These are phyloP conservation scores for Aphis gossypii DNA, from an alignment of 1,140 invertebrate genomes.

Conservation along the genomic window DNA sequence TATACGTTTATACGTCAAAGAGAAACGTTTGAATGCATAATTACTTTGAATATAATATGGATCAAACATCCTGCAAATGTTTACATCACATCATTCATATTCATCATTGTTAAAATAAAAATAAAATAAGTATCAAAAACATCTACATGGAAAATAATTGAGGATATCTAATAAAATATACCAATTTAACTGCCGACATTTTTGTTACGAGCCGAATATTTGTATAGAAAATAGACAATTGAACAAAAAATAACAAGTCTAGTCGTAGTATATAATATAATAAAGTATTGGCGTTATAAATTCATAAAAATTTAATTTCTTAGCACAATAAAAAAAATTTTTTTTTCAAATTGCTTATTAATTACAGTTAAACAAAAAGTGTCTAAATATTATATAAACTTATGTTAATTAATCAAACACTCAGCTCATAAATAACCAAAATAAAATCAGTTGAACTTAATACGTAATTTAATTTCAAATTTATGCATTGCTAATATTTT, in stretches of 20 bases:
- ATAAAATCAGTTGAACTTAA: neutral
- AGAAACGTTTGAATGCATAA: neutral
- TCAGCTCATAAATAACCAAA: neutral
- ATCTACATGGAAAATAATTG: too few species aligned
- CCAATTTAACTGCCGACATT: too few species aligned
- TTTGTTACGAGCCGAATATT: too few species aligned
- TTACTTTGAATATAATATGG: neutral
- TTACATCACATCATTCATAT: neutral
- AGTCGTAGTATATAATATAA: neutral
- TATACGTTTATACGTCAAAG: neutral
- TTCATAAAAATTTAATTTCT: neutral
- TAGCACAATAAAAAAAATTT: neutral
- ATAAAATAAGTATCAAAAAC: neutral
- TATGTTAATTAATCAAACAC: neutral
- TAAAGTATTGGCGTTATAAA: neutral
- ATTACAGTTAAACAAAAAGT: too few species aligned
- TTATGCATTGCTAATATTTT: neutral
- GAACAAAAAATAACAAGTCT: neutral
- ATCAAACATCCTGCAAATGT: neutral
- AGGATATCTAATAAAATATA: too few species aligned
- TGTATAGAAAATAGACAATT: too few species aligned
- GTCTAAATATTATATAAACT: neutral
- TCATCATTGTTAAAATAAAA: neutral
- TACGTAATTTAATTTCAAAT: neutral
- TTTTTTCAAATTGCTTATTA: too few species aligned